Evolutionary conservation across 1,140 invertebrate species (phyloP).

Genomic region (Fopius arisanus): DNA sequence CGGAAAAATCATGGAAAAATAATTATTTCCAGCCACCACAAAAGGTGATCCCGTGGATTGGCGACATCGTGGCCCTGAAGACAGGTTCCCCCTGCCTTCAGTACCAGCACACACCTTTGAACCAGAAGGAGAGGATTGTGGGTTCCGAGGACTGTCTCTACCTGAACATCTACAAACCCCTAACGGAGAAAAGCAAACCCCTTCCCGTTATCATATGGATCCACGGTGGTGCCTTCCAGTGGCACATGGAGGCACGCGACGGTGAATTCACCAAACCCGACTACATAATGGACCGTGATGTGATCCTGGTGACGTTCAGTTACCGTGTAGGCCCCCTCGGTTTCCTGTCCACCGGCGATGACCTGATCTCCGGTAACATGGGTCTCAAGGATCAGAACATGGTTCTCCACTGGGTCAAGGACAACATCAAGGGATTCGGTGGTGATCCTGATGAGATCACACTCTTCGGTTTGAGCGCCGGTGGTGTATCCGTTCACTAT

Average conservation of each 20-base stretch:
- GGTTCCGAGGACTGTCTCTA: conserved; percentile 69
- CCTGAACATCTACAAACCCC: conserved; percentile 69
- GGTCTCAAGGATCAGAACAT: conserved; percentile 71
- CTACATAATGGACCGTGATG: conserved; percentile 70
- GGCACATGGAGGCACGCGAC: conserved; percentile 57
- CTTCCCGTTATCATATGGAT: conserved; percentile 57
- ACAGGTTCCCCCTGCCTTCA: conserved; percentile 57
- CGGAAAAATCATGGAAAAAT: conserved; percentile 49
- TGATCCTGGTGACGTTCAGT: conserved; percentile 72
- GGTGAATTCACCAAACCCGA: conserved; percentile 57
- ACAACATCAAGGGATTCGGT: conserved; percentile 66
- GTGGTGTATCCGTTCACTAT: conserved; percentile 67
- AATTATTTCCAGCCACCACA: conserved; percentile 54
- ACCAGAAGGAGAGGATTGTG: conserved; percentile 41
- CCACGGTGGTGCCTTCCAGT: conserved; percentile 56
- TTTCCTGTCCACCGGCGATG: conserved; percentile 68
- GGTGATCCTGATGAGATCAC: conserved; percentile 66
- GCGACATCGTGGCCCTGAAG: conserved; percentile 57
- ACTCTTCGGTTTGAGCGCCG: conserved; percentile 65
- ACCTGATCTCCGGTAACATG: conserved; percentile 67
- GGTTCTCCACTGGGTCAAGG: conserved; percentile 69
- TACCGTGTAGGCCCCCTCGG: conserved; percentile 71
- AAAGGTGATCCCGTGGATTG: conserved; percentile 54
- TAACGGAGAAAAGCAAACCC: conserved; percentile 24
- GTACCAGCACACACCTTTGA: conserved; percentile 44